A percentile compares a stretch with the other conserved stretches of the same genome.
Conservation (phyloP, 1,140 invertebrate genomes). For the Neodiprion fabricii region DNA sequence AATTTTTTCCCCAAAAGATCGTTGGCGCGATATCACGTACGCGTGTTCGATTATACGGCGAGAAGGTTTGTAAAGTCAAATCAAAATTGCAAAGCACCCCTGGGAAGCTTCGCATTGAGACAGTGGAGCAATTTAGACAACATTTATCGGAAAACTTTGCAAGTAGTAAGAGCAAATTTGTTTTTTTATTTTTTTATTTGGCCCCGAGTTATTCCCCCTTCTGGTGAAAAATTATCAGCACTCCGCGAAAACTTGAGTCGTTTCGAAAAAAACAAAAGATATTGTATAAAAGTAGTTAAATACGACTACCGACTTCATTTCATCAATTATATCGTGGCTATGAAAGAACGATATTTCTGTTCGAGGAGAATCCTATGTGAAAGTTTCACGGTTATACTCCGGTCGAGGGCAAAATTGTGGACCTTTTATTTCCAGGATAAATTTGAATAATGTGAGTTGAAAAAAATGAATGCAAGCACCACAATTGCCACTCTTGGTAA, state of each 20-base stretch:
- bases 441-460: background rate
- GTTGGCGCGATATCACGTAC: too few relatives aligned
- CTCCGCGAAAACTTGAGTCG: background rate
- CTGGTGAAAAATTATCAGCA: background rate
- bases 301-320: background rate
- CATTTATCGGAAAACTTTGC: background rate
- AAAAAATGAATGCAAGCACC: background rate
- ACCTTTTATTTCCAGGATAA: background rate
- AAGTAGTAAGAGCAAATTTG: background rate
- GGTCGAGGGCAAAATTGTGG: too few relatives aligned
- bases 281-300: background rate
- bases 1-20: too few relatives aligned
- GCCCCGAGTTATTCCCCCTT: background rate
- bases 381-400: background rate
- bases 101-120: background rate
- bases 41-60: background rate
- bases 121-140: slow-evolving; percentile 4
- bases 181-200: background rate
- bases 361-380: background rate
- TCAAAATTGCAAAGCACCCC: background rate
- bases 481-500: background rate
- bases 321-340: background rate
- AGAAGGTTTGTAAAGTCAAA: slow-evolving; percentile 3
- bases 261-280: background rate
- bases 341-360: background rate